These are phyloP conservation scores for Cyprinodon diabolis DNA, from an alignment of 2,797 vertebrate species.

Conservation along the genomic window DNA sequence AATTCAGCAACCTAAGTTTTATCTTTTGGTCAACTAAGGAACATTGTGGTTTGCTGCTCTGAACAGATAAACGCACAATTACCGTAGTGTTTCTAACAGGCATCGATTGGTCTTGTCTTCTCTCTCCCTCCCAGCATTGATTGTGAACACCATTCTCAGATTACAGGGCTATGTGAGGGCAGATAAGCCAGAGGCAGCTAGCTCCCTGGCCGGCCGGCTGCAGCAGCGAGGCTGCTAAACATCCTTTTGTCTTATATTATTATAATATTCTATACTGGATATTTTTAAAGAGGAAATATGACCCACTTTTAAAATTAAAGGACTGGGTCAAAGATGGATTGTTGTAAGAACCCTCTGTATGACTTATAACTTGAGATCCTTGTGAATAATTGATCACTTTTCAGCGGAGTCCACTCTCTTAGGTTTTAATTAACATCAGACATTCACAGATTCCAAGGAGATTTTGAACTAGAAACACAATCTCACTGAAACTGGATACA, in stretches of 20 bases:
- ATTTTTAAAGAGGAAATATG: slow-evolving; percentile 18
- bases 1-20: slow-evolving; percentile 4
- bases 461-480: neutral
- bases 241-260: slow-evolving; percentile 5
- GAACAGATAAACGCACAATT: slow-evolving; percentile 75
- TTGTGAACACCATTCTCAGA: slow-evolving; percentile 74
- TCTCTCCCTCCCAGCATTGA: slow-evolving; percentile 71
- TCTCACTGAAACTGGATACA: neutral
- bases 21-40: slow-evolving; percentile 43
- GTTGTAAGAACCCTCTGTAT: neutral
- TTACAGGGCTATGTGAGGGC: slow-evolving; percentile 66
- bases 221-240: slow-evolving; percentile 28
- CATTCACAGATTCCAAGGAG: slow-evolving; percentile 12
- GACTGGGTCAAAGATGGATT: neutral
- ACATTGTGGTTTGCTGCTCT: slow-evolving; percentile 50
- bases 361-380: slow-evolving; percentile 16
- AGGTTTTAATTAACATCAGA: slow-evolving; percentile 34
- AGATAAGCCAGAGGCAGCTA: slow-evolving; percentile 41
- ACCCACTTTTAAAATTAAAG: slow-evolving; percentile 9
- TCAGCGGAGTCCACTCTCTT: slow-evolving; percentile 8
- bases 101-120: slow-evolving; percentile 77
- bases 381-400: slow-evolving; percentile 10
- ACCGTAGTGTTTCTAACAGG: slow-evolving; percentile 62
- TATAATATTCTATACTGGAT: slow-evolving; percentile 1
- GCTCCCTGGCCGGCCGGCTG: slow-evolving; percentile 28